Conservation (phyloP, 2,113 vertebrate species). For the Lophochroa leadbeateri region DNA sequence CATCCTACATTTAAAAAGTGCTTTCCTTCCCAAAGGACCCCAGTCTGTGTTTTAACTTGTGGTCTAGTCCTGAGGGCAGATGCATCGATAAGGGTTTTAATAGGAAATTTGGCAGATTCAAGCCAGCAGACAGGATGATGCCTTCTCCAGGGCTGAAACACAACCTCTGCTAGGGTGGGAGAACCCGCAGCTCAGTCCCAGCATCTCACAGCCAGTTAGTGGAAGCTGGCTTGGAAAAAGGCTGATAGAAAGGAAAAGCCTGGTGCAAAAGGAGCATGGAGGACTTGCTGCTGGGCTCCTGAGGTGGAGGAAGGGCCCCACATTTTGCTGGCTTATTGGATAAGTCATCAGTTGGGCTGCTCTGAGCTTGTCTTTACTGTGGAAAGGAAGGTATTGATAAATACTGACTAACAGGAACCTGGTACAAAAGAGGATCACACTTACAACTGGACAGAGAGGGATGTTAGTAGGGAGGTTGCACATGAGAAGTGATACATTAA, state of each 20-base stretch:
- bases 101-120: not conserved
- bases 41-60: not conserved
- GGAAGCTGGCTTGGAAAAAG: not conserved
- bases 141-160: not conserved
- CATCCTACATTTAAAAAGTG: not conserved
- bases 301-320: not conserved
- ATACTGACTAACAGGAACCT: not conserved
- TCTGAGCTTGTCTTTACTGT: not conserved
- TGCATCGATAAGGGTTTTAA: not conserved
- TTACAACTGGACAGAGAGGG: not conserved
- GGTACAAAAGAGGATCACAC: not conserved
- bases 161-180: not conserved
- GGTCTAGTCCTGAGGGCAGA: not conserved
- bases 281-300: not conserved
- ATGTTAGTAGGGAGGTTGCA: not conserved
- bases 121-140: not conserved
- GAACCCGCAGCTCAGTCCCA: not conserved
- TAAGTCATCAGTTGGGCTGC: not conserved
- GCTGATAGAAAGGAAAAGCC: not conserved
- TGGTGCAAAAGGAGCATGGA: not conserved
- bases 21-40: not conserved
- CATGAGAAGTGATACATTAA: not conserved
- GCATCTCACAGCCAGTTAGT: fast-evolving
- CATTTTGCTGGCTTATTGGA: fast-evolving
- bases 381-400: not conserved